Conservation (phyloP, 2,797 vertebrate genomes). For the Hippoglossus hippoglossus region DNA sequence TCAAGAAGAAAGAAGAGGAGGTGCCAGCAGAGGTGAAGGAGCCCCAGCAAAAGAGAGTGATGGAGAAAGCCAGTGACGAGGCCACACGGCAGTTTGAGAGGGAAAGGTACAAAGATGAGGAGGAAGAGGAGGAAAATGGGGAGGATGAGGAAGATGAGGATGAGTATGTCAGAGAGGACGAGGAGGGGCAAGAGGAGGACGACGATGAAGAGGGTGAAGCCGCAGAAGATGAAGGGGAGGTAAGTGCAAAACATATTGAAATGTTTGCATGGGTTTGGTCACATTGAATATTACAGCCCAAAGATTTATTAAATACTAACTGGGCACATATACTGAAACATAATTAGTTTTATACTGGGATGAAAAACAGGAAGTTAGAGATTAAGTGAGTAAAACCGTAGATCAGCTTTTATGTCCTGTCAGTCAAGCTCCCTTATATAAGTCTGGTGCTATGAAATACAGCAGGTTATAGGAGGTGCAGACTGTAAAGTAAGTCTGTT, state of each 20-base stretch:
- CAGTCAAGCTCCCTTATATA: no score
- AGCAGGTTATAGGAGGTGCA: no score
- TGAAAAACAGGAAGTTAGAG: no score
- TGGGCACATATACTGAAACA: no score
- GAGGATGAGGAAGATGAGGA: constrained; percentile 61
- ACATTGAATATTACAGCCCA: no score
- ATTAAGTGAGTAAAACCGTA: no score
- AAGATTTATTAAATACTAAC: no score
- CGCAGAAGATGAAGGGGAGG: constrained; percentile 78
- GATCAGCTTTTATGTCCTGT: no score
- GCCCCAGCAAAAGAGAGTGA: constrained; percentile 83
- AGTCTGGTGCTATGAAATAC: no score
- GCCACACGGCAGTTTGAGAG: constrained; percentile 86
- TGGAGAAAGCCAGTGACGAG: constrained; percentile 89
- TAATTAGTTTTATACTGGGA: no score
- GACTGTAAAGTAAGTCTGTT: no score
- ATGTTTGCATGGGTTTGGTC: no score
- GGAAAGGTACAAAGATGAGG: constrained; percentile 72
- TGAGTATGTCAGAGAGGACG: constrained; percentile 70
- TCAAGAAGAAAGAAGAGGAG: constrained; percentile 27
- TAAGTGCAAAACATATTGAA: constrained; percentile 55
- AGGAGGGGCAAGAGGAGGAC: constrained; percentile 67
- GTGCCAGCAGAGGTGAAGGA: constrained; percentile 64
- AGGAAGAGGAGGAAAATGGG: constrained; percentile 34
- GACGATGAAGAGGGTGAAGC: constrained; percentile 50